Evolutionary conservation across 1,140 invertebrate species (phyloP).

Genomic region (Paraescarpia echinospica): DNA sequence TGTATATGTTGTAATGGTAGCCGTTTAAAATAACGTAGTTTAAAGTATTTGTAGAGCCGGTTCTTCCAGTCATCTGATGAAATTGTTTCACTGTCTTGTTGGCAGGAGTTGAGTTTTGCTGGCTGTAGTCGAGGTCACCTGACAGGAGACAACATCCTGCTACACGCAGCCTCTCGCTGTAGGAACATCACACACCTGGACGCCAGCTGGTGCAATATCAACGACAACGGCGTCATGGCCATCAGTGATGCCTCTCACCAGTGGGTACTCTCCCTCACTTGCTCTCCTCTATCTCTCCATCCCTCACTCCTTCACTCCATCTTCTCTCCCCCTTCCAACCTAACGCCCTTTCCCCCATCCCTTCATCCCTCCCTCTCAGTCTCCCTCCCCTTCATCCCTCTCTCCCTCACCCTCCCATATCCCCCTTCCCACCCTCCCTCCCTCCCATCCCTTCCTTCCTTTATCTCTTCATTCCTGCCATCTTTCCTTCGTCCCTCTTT

Average conservation of each 20-base stretch:
- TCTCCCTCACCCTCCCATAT: not conserved
- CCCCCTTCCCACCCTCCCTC: not conserved
- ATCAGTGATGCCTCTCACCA: slow-evolving; percentile 44
- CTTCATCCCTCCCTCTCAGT: no score
- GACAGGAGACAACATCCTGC: slow-evolving; percentile 50
- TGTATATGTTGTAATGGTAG: no score
- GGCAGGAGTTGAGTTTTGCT: slow-evolving; percentile 50
- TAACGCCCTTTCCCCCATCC: not conserved
- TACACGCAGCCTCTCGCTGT: slow-evolving; percentile 47
- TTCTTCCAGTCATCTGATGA: not conserved
- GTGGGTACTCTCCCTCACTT: slow-evolving; percentile 20
- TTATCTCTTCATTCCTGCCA: no score
- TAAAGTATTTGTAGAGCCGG: not conserved
- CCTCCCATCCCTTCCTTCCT: no score
- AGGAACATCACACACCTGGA: slow-evolving; percentile 51
- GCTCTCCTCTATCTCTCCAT: no score
- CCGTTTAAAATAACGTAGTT: no score
- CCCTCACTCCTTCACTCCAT: not conserved
- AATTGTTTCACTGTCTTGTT: not conserved
- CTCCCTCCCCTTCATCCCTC: not conserved
- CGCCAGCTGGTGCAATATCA: slow-evolving; percentile 52
- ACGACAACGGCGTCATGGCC: slow-evolving; percentile 49
- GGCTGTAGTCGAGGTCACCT: slow-evolving; percentile 49
- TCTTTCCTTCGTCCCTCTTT: no score
- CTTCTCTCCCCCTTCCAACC: not conserved